Conservation (phyloP, 1,140 invertebrate species). For the Acromyrmex heyeri region DNA sequence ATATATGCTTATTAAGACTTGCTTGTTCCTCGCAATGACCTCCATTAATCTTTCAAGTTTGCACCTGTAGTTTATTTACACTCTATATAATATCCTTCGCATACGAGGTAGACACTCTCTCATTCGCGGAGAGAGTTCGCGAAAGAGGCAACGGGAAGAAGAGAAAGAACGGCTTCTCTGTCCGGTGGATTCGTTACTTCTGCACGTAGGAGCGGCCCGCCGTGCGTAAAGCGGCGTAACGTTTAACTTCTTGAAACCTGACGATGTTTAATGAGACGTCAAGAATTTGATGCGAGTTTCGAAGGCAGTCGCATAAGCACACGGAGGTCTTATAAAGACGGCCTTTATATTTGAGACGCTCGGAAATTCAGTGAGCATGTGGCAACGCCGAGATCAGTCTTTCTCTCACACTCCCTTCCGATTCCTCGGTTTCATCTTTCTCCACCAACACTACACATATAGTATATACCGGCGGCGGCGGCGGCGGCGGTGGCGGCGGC, state of each 20-base stretch:
- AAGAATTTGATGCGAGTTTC: slow-evolving; percentile 77
- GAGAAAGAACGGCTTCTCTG: slow-evolving; percentile 52
- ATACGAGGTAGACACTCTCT: not conserved
- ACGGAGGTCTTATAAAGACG: slow-evolving; percentile 75
- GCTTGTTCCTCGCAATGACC: slow-evolving; percentile 13
- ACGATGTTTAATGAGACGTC: slow-evolving; percentile 77
- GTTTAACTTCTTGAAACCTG: slow-evolving; percentile 72
- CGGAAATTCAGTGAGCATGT: slow-evolving; percentile 81
- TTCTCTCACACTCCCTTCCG: slow-evolving; percentile 51
- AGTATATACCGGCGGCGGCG: not conserved
- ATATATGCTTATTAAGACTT: slow-evolving; percentile 20
- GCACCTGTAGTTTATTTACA: slow-evolving; percentile 35
- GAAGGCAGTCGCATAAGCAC: slow-evolving; percentile 61
- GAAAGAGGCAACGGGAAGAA: not conserved
- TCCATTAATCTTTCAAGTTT: slow-evolving; percentile 44
- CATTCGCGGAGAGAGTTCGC: not conserved
- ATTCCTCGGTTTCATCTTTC: slow-evolving; percentile 49
- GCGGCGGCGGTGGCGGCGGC: not conserved
- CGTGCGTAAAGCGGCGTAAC: slow-evolving; percentile 49
- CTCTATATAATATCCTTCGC: not conserved
- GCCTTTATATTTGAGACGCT: slow-evolving; percentile 78
- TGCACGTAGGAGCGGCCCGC: slow-evolving; percentile 21
- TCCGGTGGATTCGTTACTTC: slow-evolving; percentile 54
- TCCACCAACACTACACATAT: slow-evolving; percentile 24
- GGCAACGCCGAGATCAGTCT: slow-evolving; percentile 77